Evolutionary conservation across 2,888 invertebrate species (phyloP).

Genomic region (Mesopsocus fuscifrons): DNA sequence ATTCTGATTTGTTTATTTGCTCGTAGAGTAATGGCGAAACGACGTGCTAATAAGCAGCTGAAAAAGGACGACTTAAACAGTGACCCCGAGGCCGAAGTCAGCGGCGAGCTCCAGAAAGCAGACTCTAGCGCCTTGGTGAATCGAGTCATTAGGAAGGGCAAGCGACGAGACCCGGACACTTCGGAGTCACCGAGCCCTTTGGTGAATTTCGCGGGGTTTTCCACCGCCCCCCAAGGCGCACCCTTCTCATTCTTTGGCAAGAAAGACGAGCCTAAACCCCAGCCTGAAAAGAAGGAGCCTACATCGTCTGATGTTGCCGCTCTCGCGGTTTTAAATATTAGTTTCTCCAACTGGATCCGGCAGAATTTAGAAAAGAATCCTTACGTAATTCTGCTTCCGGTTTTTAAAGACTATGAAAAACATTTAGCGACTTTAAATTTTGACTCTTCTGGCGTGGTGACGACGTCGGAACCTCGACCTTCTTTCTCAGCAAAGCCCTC

Average conservation of each 20-base stretch:
- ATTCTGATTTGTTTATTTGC: no score
- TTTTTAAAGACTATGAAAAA: conserved; percentile 69
- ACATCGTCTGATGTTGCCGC: conserved; percentile 34
- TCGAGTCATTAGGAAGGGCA: conserved; percentile 62
- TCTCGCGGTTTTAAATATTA: conserved; percentile 62
- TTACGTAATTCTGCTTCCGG: conserved; percentile 65
- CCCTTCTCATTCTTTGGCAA: conserved; percentile 14
- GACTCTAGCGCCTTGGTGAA: conserved; percentile 44
- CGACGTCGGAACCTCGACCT: no score
- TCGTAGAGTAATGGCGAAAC: conserved; percentile 57
- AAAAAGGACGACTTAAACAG: conserved; percentile 67
- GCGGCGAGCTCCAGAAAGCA: conserved; percentile 22
- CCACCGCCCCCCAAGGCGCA: conserved; percentile 11
- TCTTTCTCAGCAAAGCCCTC: no score
- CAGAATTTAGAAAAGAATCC: conserved; percentile 67
- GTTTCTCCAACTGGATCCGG: conserved; percentile 67
- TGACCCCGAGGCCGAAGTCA: conserved; percentile 23
- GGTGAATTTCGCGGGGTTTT: conserved; percentile 15
- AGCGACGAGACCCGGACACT: conserved; percentile 32
- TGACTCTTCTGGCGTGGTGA: neutral
- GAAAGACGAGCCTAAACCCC: conserved; percentile 12
- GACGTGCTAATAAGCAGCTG: conserved; percentile 51
- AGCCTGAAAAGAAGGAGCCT: no score
- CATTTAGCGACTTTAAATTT: conserved; percentile 24
- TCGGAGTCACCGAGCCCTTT: conserved; percentile 2